Percentiles rank a stretch among this genome's conserved stretches.
These are phyloP conservation scores for Noctua comes DNA, from an alignment of 2,888 invertebrate species.

Conservation along the genomic window DNA sequence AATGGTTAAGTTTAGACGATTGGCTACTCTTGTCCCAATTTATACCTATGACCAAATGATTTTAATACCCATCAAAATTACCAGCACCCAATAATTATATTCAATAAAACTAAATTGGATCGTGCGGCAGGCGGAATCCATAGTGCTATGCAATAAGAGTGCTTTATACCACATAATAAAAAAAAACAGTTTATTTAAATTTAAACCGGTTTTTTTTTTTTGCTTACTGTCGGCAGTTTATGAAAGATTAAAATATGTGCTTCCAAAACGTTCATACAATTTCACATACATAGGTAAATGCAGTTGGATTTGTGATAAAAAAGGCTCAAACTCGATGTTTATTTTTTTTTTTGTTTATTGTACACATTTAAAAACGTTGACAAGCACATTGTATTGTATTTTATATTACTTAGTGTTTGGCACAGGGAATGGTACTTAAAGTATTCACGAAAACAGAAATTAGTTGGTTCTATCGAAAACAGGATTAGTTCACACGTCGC, in stretches of 20 bases:
- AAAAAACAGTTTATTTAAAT: not conserved
- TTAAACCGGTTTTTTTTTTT: not conserved
- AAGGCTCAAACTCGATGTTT: conserved; percentile 19
- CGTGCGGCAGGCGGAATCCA: not conserved
- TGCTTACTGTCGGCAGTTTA: not conserved
- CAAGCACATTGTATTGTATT: not conserved
- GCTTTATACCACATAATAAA: not conserved
- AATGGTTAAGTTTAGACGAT: conserved; percentile 31
- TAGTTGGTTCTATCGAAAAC: too few relatives aligned
- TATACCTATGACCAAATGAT: not conserved
- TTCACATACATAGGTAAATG: not conserved
- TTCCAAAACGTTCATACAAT: not conserved
- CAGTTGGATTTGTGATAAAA: conserved; percentile 1
- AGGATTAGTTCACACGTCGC: not conserved
- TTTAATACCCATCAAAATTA: conserved; percentile 3
- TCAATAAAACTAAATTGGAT: not conserved
- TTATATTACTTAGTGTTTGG: not conserved
- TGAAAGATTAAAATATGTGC: not conserved
- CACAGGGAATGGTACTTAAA: not conserved
- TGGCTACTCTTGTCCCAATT: not conserved
- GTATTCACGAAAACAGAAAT: not conserved
- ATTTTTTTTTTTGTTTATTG: not conserved
- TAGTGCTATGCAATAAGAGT: not conserved
- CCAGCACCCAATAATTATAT: conserved; percentile 2
- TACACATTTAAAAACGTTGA: not conserved